Conservation (phyloP, 2,113 vertebrate species). For the Lathamus discolor region DNA sequence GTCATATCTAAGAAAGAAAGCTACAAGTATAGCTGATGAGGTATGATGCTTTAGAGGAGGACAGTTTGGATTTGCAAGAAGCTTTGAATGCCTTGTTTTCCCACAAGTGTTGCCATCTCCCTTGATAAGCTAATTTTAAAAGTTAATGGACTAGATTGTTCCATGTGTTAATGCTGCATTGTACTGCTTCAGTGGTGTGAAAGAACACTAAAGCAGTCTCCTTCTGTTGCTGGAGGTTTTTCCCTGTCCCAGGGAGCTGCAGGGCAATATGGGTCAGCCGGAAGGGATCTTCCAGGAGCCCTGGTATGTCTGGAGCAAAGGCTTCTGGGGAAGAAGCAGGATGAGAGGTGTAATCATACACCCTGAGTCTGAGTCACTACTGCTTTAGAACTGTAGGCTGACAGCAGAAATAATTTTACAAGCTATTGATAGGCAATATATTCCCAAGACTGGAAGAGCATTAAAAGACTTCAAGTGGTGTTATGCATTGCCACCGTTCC, state of each 20-base stretch:
- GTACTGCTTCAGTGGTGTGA: neutral
- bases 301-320: neutral
- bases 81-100: neutral
- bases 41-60: neutral
- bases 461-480: neutral
- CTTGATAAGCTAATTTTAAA: conserved; percentile 16
- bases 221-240: neutral
- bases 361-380: neutral
- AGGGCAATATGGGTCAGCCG: neutral
- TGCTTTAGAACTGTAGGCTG: neutral
- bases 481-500: neutral
- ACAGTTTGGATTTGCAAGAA: conserved; percentile 10
- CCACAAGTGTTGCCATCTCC: neutral
- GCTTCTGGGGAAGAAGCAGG: neutral
- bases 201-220: neutral
- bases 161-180: neutral
- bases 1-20: neutral
- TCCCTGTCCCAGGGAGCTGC: neutral
- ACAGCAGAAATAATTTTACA: neutral
- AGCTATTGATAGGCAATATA: neutral
- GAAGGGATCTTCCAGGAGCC: neutral
- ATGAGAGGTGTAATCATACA: neutral
- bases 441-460: neutral
- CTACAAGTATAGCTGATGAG: neutral
- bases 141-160: conserved; percentile 34